phyloP scores from a whole-genome alignment of 2,888 invertebrate species.

The Drepanosiphum platanoidis region DNA sequence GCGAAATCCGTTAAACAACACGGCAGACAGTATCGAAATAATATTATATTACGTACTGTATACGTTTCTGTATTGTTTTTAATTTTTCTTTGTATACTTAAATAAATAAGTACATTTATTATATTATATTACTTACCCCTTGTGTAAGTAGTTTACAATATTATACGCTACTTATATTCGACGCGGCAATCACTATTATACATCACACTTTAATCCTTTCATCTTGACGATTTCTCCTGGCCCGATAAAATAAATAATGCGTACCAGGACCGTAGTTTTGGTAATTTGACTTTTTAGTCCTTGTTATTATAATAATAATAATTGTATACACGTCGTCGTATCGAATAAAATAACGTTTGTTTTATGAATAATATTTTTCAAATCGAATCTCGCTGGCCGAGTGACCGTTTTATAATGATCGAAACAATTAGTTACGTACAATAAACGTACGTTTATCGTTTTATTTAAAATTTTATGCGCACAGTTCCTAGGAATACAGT shows the following conservation, averaged over 20 bases:
- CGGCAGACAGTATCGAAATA: no score
- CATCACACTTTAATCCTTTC: no score
- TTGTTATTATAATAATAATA: no score
- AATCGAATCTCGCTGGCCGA: neutral
- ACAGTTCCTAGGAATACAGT: neutral
- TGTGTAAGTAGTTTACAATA: neutral
- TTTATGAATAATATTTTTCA: neutral
- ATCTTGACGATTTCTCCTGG: no score
- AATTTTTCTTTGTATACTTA: neutral
- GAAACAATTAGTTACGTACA: neutral
- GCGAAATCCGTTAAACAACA: no score
- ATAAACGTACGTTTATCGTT: neutral
- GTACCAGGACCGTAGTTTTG: no score
- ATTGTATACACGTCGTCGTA: no score
- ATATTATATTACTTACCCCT: neutral
- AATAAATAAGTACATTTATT: no score
- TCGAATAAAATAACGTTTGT: no score
- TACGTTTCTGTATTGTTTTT: neutral
- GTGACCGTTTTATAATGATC: neutral
- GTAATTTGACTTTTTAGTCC: no score
- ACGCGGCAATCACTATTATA: neutral
- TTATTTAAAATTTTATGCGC: neutral
- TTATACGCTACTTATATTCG: neutral
- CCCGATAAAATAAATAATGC: no score
- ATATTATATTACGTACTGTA: neutral